Percentiles rank a stretch among this genome's conserved stretches.
These are phyloP conservation scores for Conistra vaccinii DNA, from an alignment of 2,888 invertebrate species.

Conservation along the genomic window DNA sequence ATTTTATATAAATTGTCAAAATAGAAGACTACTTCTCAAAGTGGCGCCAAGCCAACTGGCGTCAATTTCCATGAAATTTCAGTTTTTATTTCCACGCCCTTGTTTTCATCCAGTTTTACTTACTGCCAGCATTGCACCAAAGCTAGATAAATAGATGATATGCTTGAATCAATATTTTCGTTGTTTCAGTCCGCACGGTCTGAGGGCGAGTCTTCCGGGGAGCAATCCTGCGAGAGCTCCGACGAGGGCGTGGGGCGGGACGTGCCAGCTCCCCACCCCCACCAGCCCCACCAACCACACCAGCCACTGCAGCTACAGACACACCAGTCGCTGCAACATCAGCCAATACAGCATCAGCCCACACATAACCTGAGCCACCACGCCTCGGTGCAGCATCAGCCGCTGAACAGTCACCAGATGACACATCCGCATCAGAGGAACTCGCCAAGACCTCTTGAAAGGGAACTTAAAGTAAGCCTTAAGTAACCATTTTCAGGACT, in stretches of 20 bases:
- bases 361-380: constrained; percentile 78
- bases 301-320: constrained; percentile 56
- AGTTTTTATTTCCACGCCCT: neutral
- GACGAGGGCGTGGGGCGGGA: constrained; percentile 88
- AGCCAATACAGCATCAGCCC: constrained; percentile 62
- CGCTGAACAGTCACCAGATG: constrained; percentile 76
- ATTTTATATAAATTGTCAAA: too few species aligned
- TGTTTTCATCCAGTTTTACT: neutral
- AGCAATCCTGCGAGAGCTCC: constrained; percentile 88
- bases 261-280: constrained; percentile 77
- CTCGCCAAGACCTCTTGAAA: constrained; percentile 83
- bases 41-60: too few species aligned
- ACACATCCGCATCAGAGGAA: constrained; percentile 82
- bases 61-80: too few species aligned
- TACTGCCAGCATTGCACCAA: neutral
- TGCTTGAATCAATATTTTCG: constrained; percentile 15
- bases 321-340: constrained; percentile 67
- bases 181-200: constrained; percentile 85
- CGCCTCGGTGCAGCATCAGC: constrained; percentile 72
- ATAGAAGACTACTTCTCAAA: too few species aligned
- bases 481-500: too few species aligned
- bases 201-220: constrained; percentile 87
- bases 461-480: constrained; percentile 80
- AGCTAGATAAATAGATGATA: neutral
- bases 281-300: constrained; percentile 66